These are phyloP conservation scores for Pelusios castaneus DNA, from an alignment of 2,113 vertebrate species.

Conservation along the genomic window DNA sequence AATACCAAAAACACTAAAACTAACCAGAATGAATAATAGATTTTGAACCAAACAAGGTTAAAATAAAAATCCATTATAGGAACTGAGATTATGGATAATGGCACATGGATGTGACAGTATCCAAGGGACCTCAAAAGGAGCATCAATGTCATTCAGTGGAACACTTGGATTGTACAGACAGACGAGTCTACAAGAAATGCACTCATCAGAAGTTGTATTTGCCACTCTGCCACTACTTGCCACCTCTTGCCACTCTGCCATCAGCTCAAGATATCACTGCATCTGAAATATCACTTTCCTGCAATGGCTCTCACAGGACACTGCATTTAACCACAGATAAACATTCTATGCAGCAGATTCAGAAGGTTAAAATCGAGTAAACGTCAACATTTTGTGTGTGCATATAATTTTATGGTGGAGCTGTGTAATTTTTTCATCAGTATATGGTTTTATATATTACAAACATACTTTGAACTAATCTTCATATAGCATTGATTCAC, in stretches of 20 bases:
- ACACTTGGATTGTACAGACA: background rate
- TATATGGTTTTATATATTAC: background rate
- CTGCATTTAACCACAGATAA: background rate
- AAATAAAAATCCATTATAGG: conserved; percentile 46
- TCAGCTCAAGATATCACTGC: background rate
- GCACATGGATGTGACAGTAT: background rate
- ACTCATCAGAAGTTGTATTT: background rate
- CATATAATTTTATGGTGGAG: background rate
- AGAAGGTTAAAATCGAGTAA: background rate
- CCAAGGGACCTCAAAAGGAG: background rate
- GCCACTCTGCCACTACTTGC: too few species aligned
- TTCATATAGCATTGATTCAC: background rate
- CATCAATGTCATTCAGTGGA: background rate
- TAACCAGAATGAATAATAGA: conserved; percentile 32
- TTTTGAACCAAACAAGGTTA: conserved; percentile 48
- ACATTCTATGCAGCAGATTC: background rate
- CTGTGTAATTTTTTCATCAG: background rate
- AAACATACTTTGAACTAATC: background rate
- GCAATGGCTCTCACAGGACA: rapidly evolving
- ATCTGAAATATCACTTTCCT: background rate
- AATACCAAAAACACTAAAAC: conserved; percentile 41
- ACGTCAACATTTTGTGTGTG: background rate
- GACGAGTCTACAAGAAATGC: background rate
- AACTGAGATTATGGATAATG: conserved; percentile 4
- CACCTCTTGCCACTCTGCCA: too few species aligned